A percentile compares a stretch with the other conserved stretches of the same genome.
Conservation (phyloP, 2,888 invertebrate genomes). For the Sesia apiformis region DNA sequence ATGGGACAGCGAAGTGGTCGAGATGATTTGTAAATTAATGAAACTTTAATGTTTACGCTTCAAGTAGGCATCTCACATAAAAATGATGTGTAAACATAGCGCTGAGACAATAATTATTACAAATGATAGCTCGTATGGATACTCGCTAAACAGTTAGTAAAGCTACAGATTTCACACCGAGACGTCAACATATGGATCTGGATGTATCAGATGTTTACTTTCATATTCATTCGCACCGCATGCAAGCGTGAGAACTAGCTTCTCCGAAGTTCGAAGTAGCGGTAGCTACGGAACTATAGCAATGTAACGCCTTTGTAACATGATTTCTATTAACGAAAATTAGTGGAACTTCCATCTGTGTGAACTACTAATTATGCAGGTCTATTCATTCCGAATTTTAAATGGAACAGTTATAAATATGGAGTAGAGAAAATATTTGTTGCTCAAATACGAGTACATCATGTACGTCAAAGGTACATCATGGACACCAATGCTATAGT, state of each 20-base stretch:
- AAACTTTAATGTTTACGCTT: not conserved
- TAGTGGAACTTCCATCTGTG: too few species aligned
- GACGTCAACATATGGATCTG: slow-evolving; percentile 73
- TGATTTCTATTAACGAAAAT: too few species aligned
- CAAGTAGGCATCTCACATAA: slow-evolving; percentile 14
- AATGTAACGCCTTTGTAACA: slow-evolving; percentile 46
- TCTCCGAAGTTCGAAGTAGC: slow-evolving; percentile 50
- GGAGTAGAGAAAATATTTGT: too few species aligned
- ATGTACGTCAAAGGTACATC: too few species aligned
- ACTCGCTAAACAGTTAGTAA: slow-evolving; percentile 71
- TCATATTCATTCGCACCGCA: slow-evolving; percentile 70
- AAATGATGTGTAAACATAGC: slow-evolving; percentile 62
- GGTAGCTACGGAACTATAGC: slow-evolving; percentile 59
- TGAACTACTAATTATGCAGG: too few species aligned
- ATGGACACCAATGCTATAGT: too few species aligned
- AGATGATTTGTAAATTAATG: not conserved
- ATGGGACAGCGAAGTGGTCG: too few species aligned
- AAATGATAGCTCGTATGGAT: slow-evolving; percentile 67
- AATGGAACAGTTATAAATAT: too few species aligned
- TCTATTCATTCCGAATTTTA: too few species aligned
- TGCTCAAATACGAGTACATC: too few species aligned
- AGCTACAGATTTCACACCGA: slow-evolving; percentile 74
- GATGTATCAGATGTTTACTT: slow-evolving; percentile 68
- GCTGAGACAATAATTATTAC: slow-evolving; percentile 72
- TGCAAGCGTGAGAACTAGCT: slow-evolving; percentile 63